Evolutionary conservation across 2,888 invertebrate species (phyloP).

Genomic region (Prostheceraeus crozeri): DNA sequence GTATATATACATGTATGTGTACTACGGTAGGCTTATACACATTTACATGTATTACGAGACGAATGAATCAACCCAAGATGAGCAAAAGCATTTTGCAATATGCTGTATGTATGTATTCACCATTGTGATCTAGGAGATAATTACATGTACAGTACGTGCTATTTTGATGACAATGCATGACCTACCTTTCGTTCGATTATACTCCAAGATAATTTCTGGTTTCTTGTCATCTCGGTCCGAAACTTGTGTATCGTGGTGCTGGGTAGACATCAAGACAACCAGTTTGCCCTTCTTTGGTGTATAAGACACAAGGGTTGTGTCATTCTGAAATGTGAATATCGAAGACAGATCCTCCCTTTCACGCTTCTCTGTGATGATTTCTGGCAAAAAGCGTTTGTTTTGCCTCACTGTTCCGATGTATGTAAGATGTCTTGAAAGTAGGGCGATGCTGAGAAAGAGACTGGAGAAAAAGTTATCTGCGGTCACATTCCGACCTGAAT

Average conservation of each 20-base stretch:
- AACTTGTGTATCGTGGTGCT: conserved; percentile 22
- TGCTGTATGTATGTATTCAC: too few species aligned
- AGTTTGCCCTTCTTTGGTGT: conserved; percentile 1
- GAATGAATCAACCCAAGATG: too few species aligned
- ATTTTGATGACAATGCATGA: too few species aligned
- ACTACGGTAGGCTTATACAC: too few species aligned
- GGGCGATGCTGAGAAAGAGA: neutral
- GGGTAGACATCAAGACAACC: too few species aligned
- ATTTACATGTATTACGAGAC: too few species aligned
- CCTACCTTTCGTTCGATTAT: conserved; percentile 29
- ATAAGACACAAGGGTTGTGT: neutral
- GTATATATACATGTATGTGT: too few species aligned
- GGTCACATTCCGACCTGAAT: conserved; percentile 4
- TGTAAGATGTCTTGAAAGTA: neutral
- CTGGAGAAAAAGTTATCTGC: conserved; percentile 13
- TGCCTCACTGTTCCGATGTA: conserved; percentile 13
- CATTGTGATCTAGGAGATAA: too few species aligned
- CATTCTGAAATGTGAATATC: neutral
- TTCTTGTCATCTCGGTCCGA: conserved; percentile 18
- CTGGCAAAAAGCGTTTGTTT: conserved; percentile 19
- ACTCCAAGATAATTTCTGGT: conserved; percentile 22
- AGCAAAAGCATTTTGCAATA: too few species aligned
- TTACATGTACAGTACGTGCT: too few species aligned
- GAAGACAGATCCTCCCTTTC: conserved; percentile 15
- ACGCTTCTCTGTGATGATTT: neutral